These are phyloP conservation scores for Acrobasis suavella DNA, from an alignment of 2,888 invertebrate genomes.

Conservation along the genomic window DNA sequence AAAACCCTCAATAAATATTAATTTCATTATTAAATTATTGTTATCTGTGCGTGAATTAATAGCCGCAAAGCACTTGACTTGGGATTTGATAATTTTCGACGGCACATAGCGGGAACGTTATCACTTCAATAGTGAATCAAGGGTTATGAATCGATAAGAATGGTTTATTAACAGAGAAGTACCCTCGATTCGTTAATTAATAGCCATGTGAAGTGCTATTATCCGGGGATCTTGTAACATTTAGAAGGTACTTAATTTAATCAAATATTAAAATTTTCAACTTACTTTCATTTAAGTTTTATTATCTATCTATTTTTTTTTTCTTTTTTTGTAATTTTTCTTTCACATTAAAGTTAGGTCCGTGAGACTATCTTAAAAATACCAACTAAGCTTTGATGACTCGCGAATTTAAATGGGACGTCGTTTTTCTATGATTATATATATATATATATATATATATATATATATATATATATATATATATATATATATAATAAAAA, in stretches of 20 bases:
- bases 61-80: slow-evolving; percentile 2
- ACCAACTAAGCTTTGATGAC: too few relatives aligned
- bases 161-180: not conserved
- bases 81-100: not conserved
- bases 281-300: too few relatives aligned
- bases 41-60: slow-evolving; percentile 1
- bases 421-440: not conserved
- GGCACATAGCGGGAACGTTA: not conserved
- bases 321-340: too few relatives aligned
- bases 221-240: not conserved
- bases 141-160: slow-evolving; percentile 1
- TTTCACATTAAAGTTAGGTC: too few relatives aligned
- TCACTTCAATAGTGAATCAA: not conserved
- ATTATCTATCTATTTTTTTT: too few relatives aligned
- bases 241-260: not conserved
- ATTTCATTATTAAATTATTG: slow-evolving; percentile 1
- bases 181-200: not conserved
- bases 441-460: too few relatives aligned
- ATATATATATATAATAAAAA: too few relatives aligned
- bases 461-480: too few relatives aligned
- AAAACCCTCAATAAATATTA: slow-evolving; percentile 10
- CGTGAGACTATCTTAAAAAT: too few relatives aligned
- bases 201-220: not conserved
- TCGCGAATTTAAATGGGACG: too few relatives aligned
- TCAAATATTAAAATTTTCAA: not conserved